Base-by-base conservation (phyloP, 2,113 vertebrate genomes). In the Synchiropus splendidus region DNA sequence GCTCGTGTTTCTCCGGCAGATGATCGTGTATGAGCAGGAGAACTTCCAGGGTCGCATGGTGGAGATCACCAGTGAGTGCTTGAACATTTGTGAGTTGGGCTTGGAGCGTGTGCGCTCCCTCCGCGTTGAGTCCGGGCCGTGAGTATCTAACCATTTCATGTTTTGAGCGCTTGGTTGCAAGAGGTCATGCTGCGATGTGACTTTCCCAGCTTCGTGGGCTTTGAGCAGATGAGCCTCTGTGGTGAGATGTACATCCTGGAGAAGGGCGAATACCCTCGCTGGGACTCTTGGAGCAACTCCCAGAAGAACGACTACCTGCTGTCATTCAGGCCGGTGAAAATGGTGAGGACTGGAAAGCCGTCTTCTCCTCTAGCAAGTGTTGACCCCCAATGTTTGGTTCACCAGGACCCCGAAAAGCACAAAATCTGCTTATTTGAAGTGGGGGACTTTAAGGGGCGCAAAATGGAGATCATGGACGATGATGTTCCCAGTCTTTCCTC, bases 391-490 rank as follows among this genome's bases (percentile, higher is more conserved):
- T 5, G 14, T 44, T 11, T 8, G 6, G 2, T 2, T 10, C n/a
- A 2, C 12, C 39, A 88, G 86, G 85, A 88, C 67, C 82, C 85
- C 0, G 86, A 87, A 74, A 86, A 89, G 76, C 86, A 89, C 77
- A 89, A 89, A 79, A 87, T 89, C 79, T 88, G 86, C 70, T 76
- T 89, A 76, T 86, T 80, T 4, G 86, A 89, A 77, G 80, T 88
- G 4, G 86, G 83, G n/a, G 78, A 86, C 54, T 87, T 85, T 75
- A 87, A 88, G 81, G 87, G 87, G 30, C 83, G 87, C 56, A 89
- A 89, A 74, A 89, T 89, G 87, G 87, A 89, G 82, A 89, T 89
- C 77, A 82, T 85, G 81, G 87, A 89, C 21, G 86, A 89, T 13
- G 87, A 88, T 5, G 86, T 87, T 39, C 86, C 86, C 50, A 86